Evolutionary conservation across 2,113 vertebrate species (phyloP).

Genomic region (Progne subis): DNA sequence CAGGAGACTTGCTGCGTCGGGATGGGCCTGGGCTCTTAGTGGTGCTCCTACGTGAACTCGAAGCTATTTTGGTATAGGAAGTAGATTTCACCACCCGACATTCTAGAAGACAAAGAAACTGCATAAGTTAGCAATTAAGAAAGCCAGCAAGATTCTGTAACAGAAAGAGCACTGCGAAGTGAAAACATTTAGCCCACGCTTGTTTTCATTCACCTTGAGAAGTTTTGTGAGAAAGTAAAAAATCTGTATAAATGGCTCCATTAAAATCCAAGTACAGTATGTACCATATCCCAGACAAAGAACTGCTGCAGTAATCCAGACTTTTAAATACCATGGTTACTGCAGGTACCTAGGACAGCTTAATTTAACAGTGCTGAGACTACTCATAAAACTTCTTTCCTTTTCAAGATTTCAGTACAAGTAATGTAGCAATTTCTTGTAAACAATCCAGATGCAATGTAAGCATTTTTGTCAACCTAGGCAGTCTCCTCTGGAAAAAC

Average conservation of each 20-base stretch:
- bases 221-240: constrained; percentile 48
- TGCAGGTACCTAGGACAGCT: constrained; percentile 27
- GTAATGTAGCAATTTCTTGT: not conserved
- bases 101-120: constrained; percentile 78
- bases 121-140: constrained; percentile 37
- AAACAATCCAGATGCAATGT: not conserved
- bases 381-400: not conserved
- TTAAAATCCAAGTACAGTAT: constrained; percentile 45
- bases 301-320: constrained; percentile 17
- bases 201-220: constrained; percentile 46
- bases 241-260: constrained; percentile 16
- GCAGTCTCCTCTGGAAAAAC: constrained; percentile 9
- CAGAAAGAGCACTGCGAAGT: constrained; percentile 36
- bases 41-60: constrained; percentile 82
- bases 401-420: not conserved
- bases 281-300: constrained; percentile 39
- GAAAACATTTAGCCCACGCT: constrained; percentile 32
- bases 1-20: constrained; percentile 94
- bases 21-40: constrained; percentile 87
- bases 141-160: constrained; percentile 10
- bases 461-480: not conserved
- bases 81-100: constrained; percentile 94
- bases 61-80: constrained; percentile 93
- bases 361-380: constrained; percentile 27
- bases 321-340: constrained; percentile 50